Evolutionary conservation across 2,888 invertebrate genomes (phyloP), one percentile per base, ranked within the genome.

Genomic region (Barypeithes pellucidus): DNA sequence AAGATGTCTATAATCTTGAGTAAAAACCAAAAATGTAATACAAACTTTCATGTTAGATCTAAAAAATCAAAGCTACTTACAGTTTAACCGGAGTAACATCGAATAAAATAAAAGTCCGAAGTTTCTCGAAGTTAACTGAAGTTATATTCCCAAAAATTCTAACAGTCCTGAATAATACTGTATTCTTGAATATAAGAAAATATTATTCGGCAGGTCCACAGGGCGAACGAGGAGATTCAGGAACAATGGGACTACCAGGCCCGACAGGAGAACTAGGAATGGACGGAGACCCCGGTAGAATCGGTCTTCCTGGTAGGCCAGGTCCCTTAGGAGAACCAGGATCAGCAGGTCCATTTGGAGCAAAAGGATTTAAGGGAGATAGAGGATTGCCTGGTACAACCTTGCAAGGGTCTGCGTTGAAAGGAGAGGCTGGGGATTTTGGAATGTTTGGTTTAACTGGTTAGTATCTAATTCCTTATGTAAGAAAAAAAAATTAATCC

Each of bases 241-340:
- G 83, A 29, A 16, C n/a, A 3, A 60, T 75, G 20, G 83, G 83
- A 54, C 24, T 69, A 16, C 68, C 75, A 3, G 87, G 86, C 1
- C 85, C 87, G 0, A 86, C 87, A 68, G 97, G 96, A 62, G 91
- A 91, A 78, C 85, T 87, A 69, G 97, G 96, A n/a, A 92, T 92
- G 68, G 85, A 85, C 36, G 97, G 97, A 1, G 93, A 93, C 73
- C 87, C 88, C 75, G 97, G 97, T 22, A 73, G 79, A 72, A 88
- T 88, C 76, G 90, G 90, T 74, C 81, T 83, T 78, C 89, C 89
- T 74, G 92, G 84, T 79, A 59, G 83, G 86, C 88, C 84, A 11
- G 91, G 91, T 50, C 85, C 87, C 78, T 87, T 89, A 8, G 94
- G 95, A 12, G 75, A 77, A 60, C 60, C 69, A 11, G 90, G 91